A percentile compares a stretch with the other conserved stretches of the same genome.
phyloP scores from a whole-genome alignment of 2,113 vertebrate species.

The Theristicus caerulescens region DNA sequence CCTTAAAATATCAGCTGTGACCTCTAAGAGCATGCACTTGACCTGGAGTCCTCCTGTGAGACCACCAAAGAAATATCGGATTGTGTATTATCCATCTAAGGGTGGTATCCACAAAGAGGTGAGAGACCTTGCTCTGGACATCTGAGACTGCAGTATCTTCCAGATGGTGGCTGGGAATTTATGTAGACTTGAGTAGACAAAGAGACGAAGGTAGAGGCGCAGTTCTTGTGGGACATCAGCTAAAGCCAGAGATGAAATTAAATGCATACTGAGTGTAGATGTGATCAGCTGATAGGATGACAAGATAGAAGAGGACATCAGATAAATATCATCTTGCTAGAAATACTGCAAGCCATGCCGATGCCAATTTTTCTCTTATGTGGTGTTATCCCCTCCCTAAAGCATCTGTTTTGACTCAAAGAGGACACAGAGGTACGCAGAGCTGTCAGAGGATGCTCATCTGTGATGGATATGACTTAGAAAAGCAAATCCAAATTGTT shows the following conservation, averaged over 20 bases:
- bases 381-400: not conserved
- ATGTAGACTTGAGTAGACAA: not conserved
- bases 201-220: not conserved
- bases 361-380: not conserved
- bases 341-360: not conserved
- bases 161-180: not conserved
- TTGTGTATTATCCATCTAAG: conserved; percentile 85
- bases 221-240: not conserved
- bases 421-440: not conserved
- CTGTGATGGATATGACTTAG: not conserved
- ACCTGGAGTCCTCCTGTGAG: conserved; percentile 80
- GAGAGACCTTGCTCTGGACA: not conserved
- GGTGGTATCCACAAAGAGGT: conserved; percentile 86
- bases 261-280: not conserved
- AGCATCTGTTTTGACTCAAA: not conserved
- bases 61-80: conserved; percentile 79
- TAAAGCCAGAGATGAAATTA: not conserved
- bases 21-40: conserved; percentile 82
- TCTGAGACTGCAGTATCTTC: not conserved
- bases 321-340: not conserved
- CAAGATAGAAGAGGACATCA: not conserved
- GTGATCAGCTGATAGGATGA: not conserved
- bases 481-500: not conserved
- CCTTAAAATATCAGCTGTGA: conserved; percentile 83
- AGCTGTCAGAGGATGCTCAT: not conserved